These are phyloP conservation scores for Andricus quercusramuli DNA, from an alignment of 2,888 invertebrate species.

Conservation along the genomic window DNA sequence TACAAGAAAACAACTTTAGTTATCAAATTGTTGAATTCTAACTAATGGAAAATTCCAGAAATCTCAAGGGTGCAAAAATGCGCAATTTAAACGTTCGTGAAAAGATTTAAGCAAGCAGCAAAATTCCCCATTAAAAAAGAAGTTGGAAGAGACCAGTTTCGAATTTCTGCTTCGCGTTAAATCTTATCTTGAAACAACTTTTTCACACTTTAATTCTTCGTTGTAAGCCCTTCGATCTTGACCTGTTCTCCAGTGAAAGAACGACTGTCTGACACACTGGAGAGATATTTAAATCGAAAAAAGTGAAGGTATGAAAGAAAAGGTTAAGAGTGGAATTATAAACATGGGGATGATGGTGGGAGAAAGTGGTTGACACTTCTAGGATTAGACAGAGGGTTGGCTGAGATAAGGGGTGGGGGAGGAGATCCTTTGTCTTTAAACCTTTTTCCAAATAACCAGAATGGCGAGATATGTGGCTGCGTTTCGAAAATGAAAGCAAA, in stretches of 20 bases:
- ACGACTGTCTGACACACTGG: not conserved
- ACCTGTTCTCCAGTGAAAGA: constrained; percentile 22
- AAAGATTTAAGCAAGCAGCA: not conserved
- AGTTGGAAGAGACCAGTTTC: constrained; percentile 7
- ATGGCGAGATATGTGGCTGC: not conserved
- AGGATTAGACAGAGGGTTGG: not conserved
- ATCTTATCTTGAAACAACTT: constrained; percentile 26
- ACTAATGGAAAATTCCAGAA: not conserved
- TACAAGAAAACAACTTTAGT: not conserved
- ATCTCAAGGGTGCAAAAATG: no score
- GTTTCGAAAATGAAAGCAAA: constrained; percentile 24
- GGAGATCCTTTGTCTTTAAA: not conserved
- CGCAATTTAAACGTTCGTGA: no score
- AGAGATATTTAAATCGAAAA: constrained; percentile 19
- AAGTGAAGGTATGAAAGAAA: not conserved
- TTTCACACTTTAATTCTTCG: constrained; percentile 29
- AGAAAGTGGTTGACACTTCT: constrained; percentile 31
- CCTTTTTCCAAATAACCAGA: constrained; percentile 8
- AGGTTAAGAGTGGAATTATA: not conserved
- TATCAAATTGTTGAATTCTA: not conserved
- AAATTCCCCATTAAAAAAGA: not conserved
- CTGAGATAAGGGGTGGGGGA: no score
- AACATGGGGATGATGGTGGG: not conserved
- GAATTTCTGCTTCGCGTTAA: constrained; percentile 5
- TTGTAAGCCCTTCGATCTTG: constrained; percentile 21